Base-by-base conservation (phyloP, 1,140 invertebrate species). In the Nixonia krombeini region DNA sequence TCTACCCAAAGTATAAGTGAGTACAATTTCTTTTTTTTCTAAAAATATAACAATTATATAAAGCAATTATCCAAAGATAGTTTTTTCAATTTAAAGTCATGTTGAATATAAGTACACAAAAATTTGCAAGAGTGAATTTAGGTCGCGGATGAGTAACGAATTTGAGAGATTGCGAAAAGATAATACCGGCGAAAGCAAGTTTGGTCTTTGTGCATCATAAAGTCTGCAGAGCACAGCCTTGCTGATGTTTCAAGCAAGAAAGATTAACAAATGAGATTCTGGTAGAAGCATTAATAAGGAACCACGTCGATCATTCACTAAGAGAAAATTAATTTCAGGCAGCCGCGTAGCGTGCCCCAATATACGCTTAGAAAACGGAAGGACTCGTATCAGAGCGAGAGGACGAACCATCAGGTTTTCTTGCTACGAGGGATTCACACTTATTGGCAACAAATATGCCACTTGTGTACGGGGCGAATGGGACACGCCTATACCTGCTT, bases 391-490 rank as follows among this genome's bases (percentile, higher is more conserved):
- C 2, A 66, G 79, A 35, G 59, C 50, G n/a, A 76, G 75, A 29
- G 84, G 86, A 2, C 80, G 86, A 37, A 76, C 89, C 2, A 84
- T 87, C 9, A 87, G 86, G 71, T 91, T 88, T 72, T 75, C 67
- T 8, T 92, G 91, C 75, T 65, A 73, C 23, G 63, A 76, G 1
- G 83, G 86, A 1, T 92, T 85, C 73, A 81, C 83, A 26, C 81
- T 91, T 10, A 83, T 91, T 3, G 91, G 91, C 2, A 88, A 89
- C 66, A 87, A 81, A 51, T 89, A 88, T 70, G 81, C 89, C 0
- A 89, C 86, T 6, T 92, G 91, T 59, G 64, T 86, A 10, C 69
- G 83, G 17, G 87, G 87, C 1, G 53, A 80, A 3, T 92, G 90
- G 90, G 88, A 89, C 44, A 85, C 85, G 4, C 86, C 85, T 2